Conservation (phyloP, 2,113 vertebrate genomes). For the Megaceryle maxima region DNA sequence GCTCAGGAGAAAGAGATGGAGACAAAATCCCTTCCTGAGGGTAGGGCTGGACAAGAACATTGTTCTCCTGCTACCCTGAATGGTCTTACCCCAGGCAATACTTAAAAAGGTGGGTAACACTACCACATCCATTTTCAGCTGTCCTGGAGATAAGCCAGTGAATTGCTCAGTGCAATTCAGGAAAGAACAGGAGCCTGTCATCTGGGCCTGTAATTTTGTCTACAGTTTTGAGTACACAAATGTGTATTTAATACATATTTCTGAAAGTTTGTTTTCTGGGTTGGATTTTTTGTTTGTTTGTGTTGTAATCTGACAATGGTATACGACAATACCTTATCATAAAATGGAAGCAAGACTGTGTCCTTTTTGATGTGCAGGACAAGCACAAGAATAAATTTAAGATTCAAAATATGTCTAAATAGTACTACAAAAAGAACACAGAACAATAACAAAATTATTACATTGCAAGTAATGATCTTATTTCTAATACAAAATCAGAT, state of each 20-base stretch:
- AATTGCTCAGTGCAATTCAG: not conserved
- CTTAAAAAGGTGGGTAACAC: not conserved
- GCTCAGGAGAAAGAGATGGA: not conserved
- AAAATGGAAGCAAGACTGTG: not conserved
- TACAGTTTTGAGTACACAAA: not conserved
- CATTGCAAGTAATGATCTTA: not conserved
- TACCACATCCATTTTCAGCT: not conserved
- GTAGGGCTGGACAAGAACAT: not conserved
- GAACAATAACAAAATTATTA: not conserved
- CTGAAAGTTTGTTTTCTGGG: not conserved
- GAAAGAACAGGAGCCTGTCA: not conserved
- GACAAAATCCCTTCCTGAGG: not conserved
- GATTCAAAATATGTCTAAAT: not conserved
- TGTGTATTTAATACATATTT: not conserved
- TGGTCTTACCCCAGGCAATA: not conserved
- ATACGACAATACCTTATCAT: not conserved
- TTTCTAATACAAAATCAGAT: not conserved
- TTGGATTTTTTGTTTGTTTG: not conserved
- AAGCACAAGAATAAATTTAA: not conserved
- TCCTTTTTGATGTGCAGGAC: not conserved
- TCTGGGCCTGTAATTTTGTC: not conserved
- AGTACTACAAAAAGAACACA: not conserved
- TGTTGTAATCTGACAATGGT: not conserved
- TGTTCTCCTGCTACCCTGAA: not conserved
- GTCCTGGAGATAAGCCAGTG: not conserved